Evolutionary conservation across 2,113 vertebrate genomes (phyloP).

Genomic region (Amazona vittata): DNA sequence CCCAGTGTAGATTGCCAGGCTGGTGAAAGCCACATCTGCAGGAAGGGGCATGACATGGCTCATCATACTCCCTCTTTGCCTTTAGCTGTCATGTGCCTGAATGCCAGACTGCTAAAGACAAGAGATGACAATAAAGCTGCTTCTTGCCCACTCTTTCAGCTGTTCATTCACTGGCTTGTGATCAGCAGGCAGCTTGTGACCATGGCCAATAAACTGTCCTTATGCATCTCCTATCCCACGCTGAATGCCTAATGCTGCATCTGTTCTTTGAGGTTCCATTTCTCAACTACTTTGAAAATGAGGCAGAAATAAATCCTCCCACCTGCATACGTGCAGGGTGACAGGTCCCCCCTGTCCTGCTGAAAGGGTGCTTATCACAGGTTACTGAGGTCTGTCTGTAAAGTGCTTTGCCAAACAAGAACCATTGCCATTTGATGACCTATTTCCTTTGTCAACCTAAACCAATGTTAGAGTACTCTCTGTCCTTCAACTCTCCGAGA

Average conservation of each 20-base stretch:
- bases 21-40: not conserved
- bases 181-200: not conserved
- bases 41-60: not conserved
- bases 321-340: no score
- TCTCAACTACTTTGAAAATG: not conserved
- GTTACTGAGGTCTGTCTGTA: rapidly evolving
- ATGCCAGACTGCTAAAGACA: not conserved
- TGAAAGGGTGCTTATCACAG: not conserved
- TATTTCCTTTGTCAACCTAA: not conserved
- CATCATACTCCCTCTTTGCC: not conserved
- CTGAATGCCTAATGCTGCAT: not conserved
- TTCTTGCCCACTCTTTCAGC: not conserved
- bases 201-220: not conserved
- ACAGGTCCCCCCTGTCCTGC: not conserved
- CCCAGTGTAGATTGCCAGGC: not conserved
- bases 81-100: rapidly evolving
- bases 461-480: not conserved
- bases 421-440: not conserved
- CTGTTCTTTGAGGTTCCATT: rapidly evolving
- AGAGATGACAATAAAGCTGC: not conserved
- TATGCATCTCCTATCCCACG: rapidly evolving
- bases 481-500: not conserved
- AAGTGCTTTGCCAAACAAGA: not conserved
- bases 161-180: not conserved
- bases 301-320: not conserved